Conservation (phyloP, 2,797 vertebrate species). For the Odontamblyopus rebecca region DNA sequence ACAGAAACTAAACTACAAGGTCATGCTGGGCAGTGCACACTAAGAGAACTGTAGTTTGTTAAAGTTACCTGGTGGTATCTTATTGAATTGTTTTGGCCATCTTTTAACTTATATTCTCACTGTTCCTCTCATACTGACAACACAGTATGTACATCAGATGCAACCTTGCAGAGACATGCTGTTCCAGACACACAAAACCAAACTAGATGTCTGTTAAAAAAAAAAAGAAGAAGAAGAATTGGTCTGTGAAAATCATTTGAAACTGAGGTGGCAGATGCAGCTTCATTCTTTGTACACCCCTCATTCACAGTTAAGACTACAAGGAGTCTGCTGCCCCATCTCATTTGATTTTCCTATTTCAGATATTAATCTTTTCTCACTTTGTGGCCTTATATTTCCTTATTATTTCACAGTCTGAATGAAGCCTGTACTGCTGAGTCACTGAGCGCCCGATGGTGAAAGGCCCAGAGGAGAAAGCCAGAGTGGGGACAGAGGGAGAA, state of each 20-base stretch:
- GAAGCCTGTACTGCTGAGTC: constrained; percentile 77
- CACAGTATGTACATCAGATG: background rate
- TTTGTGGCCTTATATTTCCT: constrained; percentile 48
- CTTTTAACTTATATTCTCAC: background rate
- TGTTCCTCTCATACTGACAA: background rate
- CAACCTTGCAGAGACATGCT: background rate
- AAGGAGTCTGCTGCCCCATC: constrained; percentile 52
- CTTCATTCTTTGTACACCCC: constrained; percentile 12
- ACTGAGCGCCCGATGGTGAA: constrained; percentile 66
- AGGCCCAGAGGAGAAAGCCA: constrained; percentile 61
- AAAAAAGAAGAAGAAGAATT: constrained; percentile 5
- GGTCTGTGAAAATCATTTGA: constrained; percentile 29
- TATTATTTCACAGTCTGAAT: constrained; percentile 64
- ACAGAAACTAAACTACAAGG: constrained; percentile 29
- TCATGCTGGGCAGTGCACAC: constrained; percentile 20
- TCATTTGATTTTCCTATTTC: constrained; percentile 44
- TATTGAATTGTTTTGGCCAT: background rate
- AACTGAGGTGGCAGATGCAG: constrained; percentile 58
- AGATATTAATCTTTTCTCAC: constrained; percentile 76
- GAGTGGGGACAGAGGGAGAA: constrained; percentile 71
- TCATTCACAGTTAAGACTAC: constrained; percentile 58
- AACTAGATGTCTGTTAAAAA: too few species aligned
- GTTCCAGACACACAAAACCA: background rate
- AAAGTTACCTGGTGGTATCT: constrained; percentile 8
- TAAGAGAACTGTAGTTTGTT: background rate